These are phyloP conservation scores for Microcebus tavaratra DNA, from an alignment of 2,113 vertebrate species.

Conservation along the genomic window DNA sequence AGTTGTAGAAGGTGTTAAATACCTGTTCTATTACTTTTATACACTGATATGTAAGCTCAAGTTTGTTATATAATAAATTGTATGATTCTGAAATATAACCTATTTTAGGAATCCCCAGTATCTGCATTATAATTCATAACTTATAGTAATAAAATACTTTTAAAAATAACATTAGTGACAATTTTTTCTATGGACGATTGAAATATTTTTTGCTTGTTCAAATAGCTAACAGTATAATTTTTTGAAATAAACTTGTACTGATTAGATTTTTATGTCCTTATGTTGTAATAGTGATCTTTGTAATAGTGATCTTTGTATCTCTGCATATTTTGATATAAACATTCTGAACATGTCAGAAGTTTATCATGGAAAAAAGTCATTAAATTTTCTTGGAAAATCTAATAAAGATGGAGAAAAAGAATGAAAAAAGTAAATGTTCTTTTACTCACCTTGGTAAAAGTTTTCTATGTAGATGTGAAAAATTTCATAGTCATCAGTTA, in stretches of 20 bases:
- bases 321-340: neutral
- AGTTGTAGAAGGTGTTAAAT: neutral
- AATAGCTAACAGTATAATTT: neutral
- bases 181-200: constrained; percentile 1
- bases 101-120: neutral
- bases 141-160: neutral
- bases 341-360: neutral
- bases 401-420: neutral
- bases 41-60: neutral
- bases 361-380: neutral
- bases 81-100: neutral
- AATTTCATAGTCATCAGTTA: neutral
- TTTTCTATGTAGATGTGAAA: neutral
- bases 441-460: neutral
- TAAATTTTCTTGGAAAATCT: constrained; percentile 25
- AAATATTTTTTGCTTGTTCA: neutral
- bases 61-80: neutral
- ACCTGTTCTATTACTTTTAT: neutral
- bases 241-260: neutral
- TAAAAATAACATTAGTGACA: neutral
- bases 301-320: neutral
- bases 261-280: neutral
- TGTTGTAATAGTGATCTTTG: neutral
- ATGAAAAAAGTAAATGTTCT: neutral
- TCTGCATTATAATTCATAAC: neutral